Base-by-base conservation (phyloP, 35 echinoderm and acorn worm species). In the Chiridota heheva region DNA sequence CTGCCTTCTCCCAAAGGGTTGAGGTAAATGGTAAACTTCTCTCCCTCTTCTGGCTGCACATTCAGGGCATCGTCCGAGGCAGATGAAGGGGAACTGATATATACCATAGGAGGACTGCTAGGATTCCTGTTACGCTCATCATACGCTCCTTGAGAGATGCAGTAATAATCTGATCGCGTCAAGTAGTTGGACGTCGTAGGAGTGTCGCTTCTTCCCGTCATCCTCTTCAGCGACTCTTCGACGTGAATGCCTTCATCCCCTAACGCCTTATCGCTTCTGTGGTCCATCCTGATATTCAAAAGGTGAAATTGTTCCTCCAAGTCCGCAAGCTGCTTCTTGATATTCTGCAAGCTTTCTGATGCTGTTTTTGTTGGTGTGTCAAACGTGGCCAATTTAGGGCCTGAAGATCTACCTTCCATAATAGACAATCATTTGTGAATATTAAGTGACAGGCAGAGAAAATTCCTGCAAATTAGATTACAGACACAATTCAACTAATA, bases 131-230 rank as follows among this genome's bases (percentile, higher is more conserved):
- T 58, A 78, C 75, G 75, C 47, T 78, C 53, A n/a, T n/a, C n/a
- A 6, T 12, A 60, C 34, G 62, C 75, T 58, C 75, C 75, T 62
- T 78, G 75, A 38, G 75, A 60, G 53, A 78, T 78, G 75, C 75
- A 78, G 75, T 78, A 78, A 62, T 78, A 78, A 78, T 78, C 75
- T 58, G 42, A n/a, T n/a, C n/a, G n/a, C n/a, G n/a, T n/a, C n/a
- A n/a, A n/a, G n/a, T n/a, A n/a, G n/a, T n/a, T n/a, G n/a, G n/a
- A n/a, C n/a, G n/a, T n/a, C n/a, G n/a, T n/a, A n/a, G n/a, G n/a
- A n/a, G n/a, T n/a, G n/a, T n/a, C 69, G 10, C 30, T 78, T 18
- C 75, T 10, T 44, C 37, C 20, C 69, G 12, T 16, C 37, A 35
- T 58, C 47, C 35, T 58, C 75, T 10, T 53, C 10, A 53, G 48